Evolutionary conservation across 2,888 invertebrate species (phyloP).

Genomic region (Mycogona germanica): DNA sequence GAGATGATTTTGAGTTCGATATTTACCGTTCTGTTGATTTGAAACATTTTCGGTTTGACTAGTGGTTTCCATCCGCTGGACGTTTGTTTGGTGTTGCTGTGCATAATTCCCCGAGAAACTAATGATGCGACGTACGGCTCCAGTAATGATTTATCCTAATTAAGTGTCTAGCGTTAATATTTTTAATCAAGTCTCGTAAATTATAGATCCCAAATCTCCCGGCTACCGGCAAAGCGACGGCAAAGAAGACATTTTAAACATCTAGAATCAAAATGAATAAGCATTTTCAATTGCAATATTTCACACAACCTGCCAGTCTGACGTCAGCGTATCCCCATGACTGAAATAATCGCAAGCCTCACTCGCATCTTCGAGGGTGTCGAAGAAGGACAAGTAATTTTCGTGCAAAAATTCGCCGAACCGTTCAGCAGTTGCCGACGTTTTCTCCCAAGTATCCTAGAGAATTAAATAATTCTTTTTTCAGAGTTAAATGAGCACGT

Average conservation of each 20-base stretch:
- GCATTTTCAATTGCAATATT: too few relatives aligned
- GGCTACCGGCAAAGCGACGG: too few relatives aligned
- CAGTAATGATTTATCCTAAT: background rate
- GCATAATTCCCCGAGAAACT: constrained; percentile 2
- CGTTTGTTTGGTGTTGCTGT: background rate
- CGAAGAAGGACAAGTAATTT: constrained; percentile 2
- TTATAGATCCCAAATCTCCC: too few relatives aligned
- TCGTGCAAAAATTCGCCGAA: constrained; percentile 5
- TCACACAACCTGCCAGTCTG: background rate
- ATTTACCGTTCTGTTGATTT: background rate
- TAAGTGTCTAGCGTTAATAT: background rate
- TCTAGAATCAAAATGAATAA: too few relatives aligned
- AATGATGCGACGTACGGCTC: constrained; percentile 2
- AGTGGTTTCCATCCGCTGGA: constrained; percentile 30
- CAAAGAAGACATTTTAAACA: too few relatives aligned
- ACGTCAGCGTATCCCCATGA: background rate
- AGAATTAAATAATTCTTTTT: background rate
- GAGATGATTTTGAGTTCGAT: too few relatives aligned
- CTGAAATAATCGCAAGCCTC: constrained; percentile 3
- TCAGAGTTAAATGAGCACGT: too few relatives aligned
- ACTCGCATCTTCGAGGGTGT: background rate
- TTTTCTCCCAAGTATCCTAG: constrained; percentile 6
- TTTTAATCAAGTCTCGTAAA: background rate
- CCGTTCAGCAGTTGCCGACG: background rate
- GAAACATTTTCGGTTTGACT: constrained; percentile 30